A percentile compares a stretch with the other conserved stretches of the same genome.
These are phyloP conservation scores for Formica exsecta DNA, from an alignment of 1,140 invertebrate species.

Conservation along the genomic window DNA sequence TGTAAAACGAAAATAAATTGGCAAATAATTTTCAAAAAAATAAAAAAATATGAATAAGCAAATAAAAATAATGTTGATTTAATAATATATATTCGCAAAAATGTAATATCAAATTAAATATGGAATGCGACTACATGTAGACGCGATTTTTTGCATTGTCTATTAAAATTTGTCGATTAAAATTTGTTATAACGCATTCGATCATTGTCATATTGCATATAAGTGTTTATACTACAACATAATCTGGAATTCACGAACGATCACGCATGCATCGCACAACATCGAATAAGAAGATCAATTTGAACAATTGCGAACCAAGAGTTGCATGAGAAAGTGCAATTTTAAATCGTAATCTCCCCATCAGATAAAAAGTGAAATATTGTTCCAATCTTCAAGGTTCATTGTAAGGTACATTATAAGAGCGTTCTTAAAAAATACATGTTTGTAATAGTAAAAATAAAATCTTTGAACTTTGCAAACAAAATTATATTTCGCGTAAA, in stretches of 20 bases:
- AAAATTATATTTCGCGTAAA: not conserved
- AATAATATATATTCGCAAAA: constrained; percentile 17
- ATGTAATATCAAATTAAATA: constrained; percentile 9
- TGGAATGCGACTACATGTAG: not conserved
- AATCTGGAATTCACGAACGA: not conserved
- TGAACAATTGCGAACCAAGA: not conserved
- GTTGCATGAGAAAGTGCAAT: not conserved
- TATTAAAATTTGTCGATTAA: not conserved
- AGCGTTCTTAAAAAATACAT: not conserved
- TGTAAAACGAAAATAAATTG: constrained; percentile 37
- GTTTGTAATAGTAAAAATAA: not conserved
- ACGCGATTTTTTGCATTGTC: constrained; percentile 7
- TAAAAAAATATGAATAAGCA: not conserved
- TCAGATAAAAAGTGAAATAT: not conserved
- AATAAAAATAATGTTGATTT: constrained; percentile 23
- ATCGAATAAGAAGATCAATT: not conserved
- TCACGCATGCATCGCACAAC: not conserved
- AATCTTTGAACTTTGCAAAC: not conserved
- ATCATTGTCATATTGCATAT: not conserved
- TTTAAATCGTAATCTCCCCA: not conserved
- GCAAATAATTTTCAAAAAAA: constrained; percentile 1
- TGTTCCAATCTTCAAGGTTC: not conserved
- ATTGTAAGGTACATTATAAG: not conserved
- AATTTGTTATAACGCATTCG: not conserved
- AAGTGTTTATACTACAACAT: not conserved